Conservation (phyloP, 2,888 invertebrate species). For the Dryobota labecula region DNA sequence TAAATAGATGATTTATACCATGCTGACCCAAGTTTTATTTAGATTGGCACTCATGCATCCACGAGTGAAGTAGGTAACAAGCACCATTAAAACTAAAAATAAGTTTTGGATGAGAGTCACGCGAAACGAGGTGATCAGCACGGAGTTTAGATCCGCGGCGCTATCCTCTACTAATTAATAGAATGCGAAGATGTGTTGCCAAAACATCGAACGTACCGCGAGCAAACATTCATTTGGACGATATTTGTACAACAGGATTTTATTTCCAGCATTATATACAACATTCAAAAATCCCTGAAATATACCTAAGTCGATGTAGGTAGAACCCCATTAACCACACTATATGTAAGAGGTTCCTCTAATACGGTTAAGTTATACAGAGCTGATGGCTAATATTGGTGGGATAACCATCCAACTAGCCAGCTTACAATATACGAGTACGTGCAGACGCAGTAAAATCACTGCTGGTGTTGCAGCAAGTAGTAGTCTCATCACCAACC, state of each 20-base stretch:
- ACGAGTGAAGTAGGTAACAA: conserved; percentile 7
- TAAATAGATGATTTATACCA: conserved; percentile 6
- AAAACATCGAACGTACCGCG: conserved; percentile 23
- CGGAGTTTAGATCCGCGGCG: conserved; percentile 3
- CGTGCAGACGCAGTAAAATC: not conserved
- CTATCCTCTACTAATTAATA: conserved; percentile 21
- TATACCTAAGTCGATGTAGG: not conserved
- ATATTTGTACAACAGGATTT: not conserved
- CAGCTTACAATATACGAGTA: not conserved
- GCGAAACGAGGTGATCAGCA: conserved; percentile 26
- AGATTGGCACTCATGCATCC: conserved; percentile 6
- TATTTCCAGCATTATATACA: not conserved
- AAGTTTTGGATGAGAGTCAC: conserved; percentile 23
- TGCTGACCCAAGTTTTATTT: conserved; percentile 10
- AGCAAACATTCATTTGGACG: not conserved
- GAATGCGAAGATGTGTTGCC: conserved; percentile 37
- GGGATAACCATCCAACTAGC: not conserved
- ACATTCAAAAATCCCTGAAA: not conserved
- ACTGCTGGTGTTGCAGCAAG: not conserved
- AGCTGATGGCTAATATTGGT: conserved; percentile 2
- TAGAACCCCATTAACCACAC: not conserved
- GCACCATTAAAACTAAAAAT: conserved; percentile 41
- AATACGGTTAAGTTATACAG: not conserved
- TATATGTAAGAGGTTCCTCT: not conserved
- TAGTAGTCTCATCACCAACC: not conserved